Evolutionary conservation across 2,797 vertebrate genomes (phyloP).

Genomic region (Microctenopoma steveboyesi): DNA sequence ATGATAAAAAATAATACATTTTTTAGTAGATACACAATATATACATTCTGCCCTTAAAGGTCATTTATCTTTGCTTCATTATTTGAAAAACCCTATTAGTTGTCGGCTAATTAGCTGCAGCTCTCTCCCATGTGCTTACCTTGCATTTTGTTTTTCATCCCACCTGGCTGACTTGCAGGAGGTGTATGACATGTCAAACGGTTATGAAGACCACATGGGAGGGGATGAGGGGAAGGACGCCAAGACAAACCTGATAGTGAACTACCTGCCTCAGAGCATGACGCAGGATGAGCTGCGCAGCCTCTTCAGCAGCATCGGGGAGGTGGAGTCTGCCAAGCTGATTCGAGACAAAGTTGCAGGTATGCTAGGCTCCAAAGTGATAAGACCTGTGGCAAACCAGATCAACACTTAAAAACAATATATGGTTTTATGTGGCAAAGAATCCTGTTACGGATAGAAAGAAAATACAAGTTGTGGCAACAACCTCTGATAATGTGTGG

Average conservation of each 20-base stretch:
- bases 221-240: conserved; percentile 93
- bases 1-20: no score
- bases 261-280: conserved; percentile 99
- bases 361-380: conserved; percentile 68
- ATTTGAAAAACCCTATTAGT: no score
- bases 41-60: no score
- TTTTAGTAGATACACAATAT: no score
- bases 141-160: conserved; percentile 27
- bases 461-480: conserved; percentile 16
- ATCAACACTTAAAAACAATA: conserved; percentile 1
- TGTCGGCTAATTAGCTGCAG: background rate
- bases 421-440: conserved; percentile 36
- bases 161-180: conserved; percentile 77
- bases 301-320: conserved; percentile 97
- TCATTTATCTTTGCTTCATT: no score
- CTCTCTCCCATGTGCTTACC: conserved; percentile 20
- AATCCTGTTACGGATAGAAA: conserved; percentile 26
- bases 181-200: conserved; percentile 95
- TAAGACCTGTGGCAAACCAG: conserved; percentile 29
- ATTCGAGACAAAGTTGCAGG: conserved; percentile 99
- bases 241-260: conserved; percentile 97
- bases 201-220: conserved; percentile 99
- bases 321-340: conserved; percentile 97
- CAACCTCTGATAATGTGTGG: conserved; percentile 33
- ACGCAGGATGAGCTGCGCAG: conserved; percentile 96